Conservation (phyloP, 2,797 vertebrate species). For the Xiphophorus birchmanni region DNA sequence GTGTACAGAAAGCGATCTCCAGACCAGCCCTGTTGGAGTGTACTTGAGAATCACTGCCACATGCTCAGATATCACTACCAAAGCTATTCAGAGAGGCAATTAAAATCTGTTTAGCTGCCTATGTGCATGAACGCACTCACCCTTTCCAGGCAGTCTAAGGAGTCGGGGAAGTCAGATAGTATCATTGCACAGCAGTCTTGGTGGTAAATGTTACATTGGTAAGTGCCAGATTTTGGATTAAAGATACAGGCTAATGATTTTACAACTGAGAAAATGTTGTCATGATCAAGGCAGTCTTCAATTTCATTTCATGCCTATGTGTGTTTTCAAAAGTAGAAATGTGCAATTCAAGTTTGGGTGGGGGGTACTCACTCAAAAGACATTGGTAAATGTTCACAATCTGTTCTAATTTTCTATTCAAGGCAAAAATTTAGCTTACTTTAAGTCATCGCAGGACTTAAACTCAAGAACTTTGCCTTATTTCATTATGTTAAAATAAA, state of each 20-base stretch:
- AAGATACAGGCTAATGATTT: conserved; percentile 44
- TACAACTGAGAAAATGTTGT: conserved; percentile 27
- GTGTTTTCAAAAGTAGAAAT: neutral
- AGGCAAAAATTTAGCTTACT: neutral
- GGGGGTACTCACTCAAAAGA: neutral
- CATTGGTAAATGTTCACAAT: neutral
- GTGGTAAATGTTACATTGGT: conserved; percentile 61
- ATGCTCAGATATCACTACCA: conserved; percentile 73
- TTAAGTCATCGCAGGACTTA: neutral
- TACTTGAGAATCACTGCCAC: conserved; percentile 62
- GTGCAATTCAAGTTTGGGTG: neutral
- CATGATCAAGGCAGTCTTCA: conserved; percentile 14
- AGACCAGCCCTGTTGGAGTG: conserved; percentile 44
- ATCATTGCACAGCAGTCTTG: conserved; percentile 74
- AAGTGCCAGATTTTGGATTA: conserved; percentile 53
- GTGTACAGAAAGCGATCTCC: conserved; percentile 43
- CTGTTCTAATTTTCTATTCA: neutral
- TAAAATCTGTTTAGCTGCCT: conserved; percentile 77
- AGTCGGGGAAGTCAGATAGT: conserved; percentile 68
- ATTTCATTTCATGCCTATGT: conserved; percentile 1
- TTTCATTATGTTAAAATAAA: neutral
- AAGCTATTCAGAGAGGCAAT: conserved; percentile 78
- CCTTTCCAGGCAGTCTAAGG: conserved; percentile 64
- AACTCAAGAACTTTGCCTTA: neutral
- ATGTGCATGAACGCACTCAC: conserved; percentile 63